Evolutionary conservation across 2,888 invertebrate genomes (phyloP).

Genomic region (Agrotis clavis): DNA sequence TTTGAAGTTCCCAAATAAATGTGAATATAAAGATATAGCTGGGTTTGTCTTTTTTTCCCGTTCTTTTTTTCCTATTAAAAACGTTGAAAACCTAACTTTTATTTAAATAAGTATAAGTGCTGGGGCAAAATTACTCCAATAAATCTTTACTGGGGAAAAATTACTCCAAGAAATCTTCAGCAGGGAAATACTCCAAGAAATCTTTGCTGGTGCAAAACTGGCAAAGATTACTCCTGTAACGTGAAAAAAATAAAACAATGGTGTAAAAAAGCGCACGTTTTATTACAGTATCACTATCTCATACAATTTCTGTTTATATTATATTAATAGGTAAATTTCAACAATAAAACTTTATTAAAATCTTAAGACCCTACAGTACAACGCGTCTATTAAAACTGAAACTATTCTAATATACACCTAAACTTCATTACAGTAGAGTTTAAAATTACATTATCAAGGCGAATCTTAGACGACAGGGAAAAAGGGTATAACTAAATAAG

Average conservation of each 20-base stretch:
- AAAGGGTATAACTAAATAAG: conserved; percentile 59
- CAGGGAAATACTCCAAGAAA: no score
- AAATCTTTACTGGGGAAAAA: no score
- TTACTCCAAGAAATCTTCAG: no score
- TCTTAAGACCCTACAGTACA: conserved; percentile 63
- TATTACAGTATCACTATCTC: conserved; percentile 77
- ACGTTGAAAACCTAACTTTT: background rate
- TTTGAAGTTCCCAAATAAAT: conserved; percentile 52
- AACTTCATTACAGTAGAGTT: conserved; percentile 64
- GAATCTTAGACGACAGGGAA: conserved; percentile 66
- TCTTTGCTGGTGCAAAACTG: no score
- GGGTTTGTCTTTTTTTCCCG: background rate
- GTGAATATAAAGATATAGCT: conserved; percentile 10
- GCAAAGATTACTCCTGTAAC: no score
- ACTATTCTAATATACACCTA: conserved; percentile 66
- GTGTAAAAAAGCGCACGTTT: conserved; percentile 77
- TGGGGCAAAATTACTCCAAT: no score
- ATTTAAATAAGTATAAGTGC: no score
- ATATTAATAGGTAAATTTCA: conserved; percentile 69
- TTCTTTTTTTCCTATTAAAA: background rate
- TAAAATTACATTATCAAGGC: conserved; percentile 70
- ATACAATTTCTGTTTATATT: conserved; percentile 72
- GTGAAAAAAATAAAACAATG: conserved; percentile 45
- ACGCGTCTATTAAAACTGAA: conserved; percentile 71
- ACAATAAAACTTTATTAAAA: conserved; percentile 69